phyloP scores from a whole-genome alignment of 1,140 invertebrate genomes.

The Cydia pomonella region DNA sequence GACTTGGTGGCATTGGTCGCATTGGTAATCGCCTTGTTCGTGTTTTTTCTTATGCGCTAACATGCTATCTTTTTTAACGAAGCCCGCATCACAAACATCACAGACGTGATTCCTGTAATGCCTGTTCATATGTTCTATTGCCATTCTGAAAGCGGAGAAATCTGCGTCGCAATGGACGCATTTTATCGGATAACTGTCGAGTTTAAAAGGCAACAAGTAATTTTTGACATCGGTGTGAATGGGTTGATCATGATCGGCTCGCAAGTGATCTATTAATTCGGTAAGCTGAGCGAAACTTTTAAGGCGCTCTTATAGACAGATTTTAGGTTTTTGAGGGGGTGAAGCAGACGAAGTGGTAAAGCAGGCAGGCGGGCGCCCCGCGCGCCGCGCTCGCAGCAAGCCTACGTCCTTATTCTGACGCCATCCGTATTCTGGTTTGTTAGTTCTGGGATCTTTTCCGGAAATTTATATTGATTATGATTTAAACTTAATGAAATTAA shows the following conservation, averaged over 20 bases:
- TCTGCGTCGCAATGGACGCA: neutral
- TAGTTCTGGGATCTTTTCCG: too few relatives aligned
- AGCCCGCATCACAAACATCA: slow-evolving; percentile 39
- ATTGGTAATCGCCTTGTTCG: slow-evolving; percentile 23
- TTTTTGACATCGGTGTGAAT: slow-evolving; percentile 22
- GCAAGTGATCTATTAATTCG: slow-evolving; percentile 33
- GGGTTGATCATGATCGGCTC: neutral
- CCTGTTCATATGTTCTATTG: slow-evolving; percentile 26
- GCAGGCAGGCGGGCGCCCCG: too few relatives aligned
- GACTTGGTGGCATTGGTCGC: slow-evolving; percentile 40
- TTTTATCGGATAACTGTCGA: neutral
- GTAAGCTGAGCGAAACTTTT: slow-evolving; percentile 37
- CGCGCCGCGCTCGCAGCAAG: too few relatives aligned
- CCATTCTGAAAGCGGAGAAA: slow-evolving; percentile 5
- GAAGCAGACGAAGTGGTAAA: too few relatives aligned
- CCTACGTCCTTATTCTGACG: too few relatives aligned
- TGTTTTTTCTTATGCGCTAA: slow-evolving; percentile 36
- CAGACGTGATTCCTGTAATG: slow-evolving; percentile 34
- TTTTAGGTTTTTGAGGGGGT: too few relatives aligned
- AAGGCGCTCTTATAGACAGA: too few relatives aligned
- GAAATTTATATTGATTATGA: too few relatives aligned
- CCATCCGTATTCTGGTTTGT: too few relatives aligned
- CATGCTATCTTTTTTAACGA: slow-evolving; percentile 32
- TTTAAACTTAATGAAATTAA: too few relatives aligned
- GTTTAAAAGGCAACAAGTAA: slow-evolving; percentile 13